A percentile compares a stretch with the other conserved stretches of the same genome.
Evolutionary conservation across 2,797 vertebrate genomes (phyloP).

Genomic region (Ficedula albicollis): DNA sequence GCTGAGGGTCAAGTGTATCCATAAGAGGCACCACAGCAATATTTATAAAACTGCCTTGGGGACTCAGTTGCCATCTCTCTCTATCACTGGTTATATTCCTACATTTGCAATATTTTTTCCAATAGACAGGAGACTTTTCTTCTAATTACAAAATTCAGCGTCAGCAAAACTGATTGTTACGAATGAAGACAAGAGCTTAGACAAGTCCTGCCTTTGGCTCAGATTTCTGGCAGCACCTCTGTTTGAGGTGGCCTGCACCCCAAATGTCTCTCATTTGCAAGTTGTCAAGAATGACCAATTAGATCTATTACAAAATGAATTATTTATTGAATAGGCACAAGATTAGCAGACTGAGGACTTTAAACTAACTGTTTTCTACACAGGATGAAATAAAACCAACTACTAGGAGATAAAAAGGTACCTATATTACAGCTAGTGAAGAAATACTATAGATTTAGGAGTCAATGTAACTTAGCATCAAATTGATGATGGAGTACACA

Average conservation of each 20-base stretch:
- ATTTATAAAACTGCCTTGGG: background rate
- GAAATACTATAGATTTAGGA: background rate
- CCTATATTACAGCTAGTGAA: background rate
- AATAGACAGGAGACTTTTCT: background rate
- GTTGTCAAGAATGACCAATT: background rate
- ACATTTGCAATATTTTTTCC: background rate
- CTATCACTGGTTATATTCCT: background rate
- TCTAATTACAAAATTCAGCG: background rate
- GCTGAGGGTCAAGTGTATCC: background rate
- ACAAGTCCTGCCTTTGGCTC: background rate
- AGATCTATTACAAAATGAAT: background rate
- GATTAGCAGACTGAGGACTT: background rate
- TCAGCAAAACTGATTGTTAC: background rate
- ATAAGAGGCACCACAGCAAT: background rate
- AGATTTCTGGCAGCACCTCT: background rate
- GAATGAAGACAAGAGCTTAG: rapidly evolving
- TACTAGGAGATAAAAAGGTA: background rate
- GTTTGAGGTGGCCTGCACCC: background rate
- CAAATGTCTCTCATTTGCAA: background rate
- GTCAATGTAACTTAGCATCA: background rate
- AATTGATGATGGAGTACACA: background rate
- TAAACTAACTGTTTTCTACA: background rate
- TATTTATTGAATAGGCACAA: background rate
- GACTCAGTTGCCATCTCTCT: background rate
- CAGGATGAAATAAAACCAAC: background rate